Base-by-base conservation (phyloP, 2,797 vertebrate genomes). In the Ptychobarbus kaznakovi region DNA sequence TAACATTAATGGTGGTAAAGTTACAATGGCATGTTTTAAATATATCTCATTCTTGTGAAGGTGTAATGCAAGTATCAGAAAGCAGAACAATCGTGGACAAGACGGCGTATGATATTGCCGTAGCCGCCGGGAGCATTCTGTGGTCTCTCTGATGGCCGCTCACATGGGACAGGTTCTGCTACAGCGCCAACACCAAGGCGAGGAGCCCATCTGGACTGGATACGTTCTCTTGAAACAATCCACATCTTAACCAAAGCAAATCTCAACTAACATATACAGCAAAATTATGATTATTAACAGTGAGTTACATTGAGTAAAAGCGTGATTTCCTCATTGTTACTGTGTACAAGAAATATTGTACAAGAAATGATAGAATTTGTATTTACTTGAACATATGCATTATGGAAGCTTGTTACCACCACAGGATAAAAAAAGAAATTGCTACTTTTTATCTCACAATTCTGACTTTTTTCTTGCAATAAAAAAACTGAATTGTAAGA, bases 1-100 rank as follows among this genome's bases (percentile, higher is more conserved):
- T 35, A 78, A 69, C 22, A 12, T 5, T 7, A 65, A 81, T n/a
- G 5, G 6, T 73, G 15, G 10, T 56, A 8, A 40, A 35, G 32
- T 53, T 70, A 49, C 0, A 69, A 73, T 22, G 51, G 18, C 20
- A 44, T 72, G 35, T 35, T 68, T 65, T 35, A 35, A 51, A 66
- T 22, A 66, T 8, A 13, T 46, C 0, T 3, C 1, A 2, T 1
- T 80, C 16, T 49, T 32, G 12, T 87, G 1, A 93, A 97, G 97
- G 84, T 97, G 94, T 81, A 94, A 95, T 13, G 94, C 96, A 76
- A 92, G 89, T 28, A 18, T 92, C 79, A 91, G 90, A 68, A 94
- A 87, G 90, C 95, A 92, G 88, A 97, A 97, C 1, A 42, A 87
- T n/a, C 69, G 77, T 5, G 95, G 95, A 6, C 89, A 93, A 93